Percentiles rank a stretch among this genome's conserved stretches.
Conservation (phyloP, 2,888 invertebrate species). For the Lordiphosa fenestrarum region DNA sequence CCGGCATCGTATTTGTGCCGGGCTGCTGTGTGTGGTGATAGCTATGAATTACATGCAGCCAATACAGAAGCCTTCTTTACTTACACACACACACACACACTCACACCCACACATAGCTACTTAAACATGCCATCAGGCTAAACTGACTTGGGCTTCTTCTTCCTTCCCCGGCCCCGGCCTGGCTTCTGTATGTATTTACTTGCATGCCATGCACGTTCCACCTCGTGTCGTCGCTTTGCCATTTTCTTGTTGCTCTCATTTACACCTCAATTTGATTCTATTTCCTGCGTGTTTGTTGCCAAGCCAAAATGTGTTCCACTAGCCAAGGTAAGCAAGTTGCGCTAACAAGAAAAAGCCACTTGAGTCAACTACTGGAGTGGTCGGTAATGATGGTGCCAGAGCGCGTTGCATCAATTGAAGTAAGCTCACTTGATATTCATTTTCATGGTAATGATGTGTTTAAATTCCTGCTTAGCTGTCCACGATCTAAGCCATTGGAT, state of each 20-base stretch:
- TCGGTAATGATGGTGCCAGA: conserved; percentile 52
- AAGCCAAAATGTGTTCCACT: conserved; percentile 27
- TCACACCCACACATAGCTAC: conserved; percentile 45
- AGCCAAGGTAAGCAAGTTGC: conserved; percentile 11
- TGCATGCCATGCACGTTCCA: conserved; percentile 32
- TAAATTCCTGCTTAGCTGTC: conserved; percentile 21
- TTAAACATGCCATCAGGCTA: conserved; percentile 66
- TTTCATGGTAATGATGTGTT: conserved; percentile 64
- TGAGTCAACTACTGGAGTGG: conserved; percentile 49
- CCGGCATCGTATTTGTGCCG: conserved; percentile 20
- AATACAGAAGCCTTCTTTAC: conserved; percentile 41
- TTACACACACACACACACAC: conserved; percentile 16
- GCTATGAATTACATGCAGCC: conserved; percentile 69
- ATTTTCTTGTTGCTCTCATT: conserved; percentile 63
- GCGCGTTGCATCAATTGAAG: conserved; percentile 17
- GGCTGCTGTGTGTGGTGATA: conserved; percentile 37
- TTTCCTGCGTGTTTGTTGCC: conserved; percentile 52
- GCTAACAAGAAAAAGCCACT: conserved; percentile 38
- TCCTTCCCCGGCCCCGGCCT: conserved; percentile 13
- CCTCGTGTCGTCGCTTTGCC: not conserved
- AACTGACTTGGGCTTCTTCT: conserved; percentile 33
- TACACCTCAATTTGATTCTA: conserved; percentile 76
- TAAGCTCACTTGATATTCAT: conserved; percentile 44
- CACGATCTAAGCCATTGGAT: conserved; percentile 21
- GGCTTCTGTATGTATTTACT: conserved; percentile 15